Conservation (phyloP, 2,888 invertebrate species). For the Nomada fucata region DNA sequence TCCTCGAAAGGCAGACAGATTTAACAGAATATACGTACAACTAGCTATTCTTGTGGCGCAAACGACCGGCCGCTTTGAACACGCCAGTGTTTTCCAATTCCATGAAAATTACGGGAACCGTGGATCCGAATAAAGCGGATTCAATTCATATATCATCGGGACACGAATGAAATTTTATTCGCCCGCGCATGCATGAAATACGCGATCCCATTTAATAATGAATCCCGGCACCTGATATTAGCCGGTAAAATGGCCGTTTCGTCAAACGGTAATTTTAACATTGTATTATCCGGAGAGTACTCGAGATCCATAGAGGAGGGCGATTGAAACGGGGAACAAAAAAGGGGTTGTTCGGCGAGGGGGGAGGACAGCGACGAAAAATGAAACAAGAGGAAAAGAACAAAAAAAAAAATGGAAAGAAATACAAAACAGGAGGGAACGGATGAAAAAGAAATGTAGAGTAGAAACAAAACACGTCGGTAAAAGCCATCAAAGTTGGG, state of each 20-base stretch:
- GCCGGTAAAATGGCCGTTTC: slow-evolving; percentile 25
- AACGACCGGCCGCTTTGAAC: background rate
- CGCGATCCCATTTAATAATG: slow-evolving; percentile 33
- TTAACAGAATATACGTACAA: background rate
- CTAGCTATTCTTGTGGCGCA: background rate
- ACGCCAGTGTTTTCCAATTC: slow-evolving; percentile 4
- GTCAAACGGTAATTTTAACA: slow-evolving; percentile 35
- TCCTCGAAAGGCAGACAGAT: background rate
- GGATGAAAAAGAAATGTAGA: background rate
- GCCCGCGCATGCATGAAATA: slow-evolving; percentile 27
- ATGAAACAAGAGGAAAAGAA: background rate
- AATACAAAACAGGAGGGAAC: background rate
- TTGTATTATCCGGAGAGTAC: background rate
- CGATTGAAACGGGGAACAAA: background rate
- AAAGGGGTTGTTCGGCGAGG: background rate
- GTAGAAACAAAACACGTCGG: slow-evolving; percentile 9
- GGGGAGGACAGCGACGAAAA: no score
- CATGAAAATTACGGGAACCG: slow-evolving; percentile 21
- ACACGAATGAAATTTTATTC: slow-evolving; percentile 38
- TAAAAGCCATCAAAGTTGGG: slow-evolving; percentile 45
- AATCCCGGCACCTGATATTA: slow-evolving; percentile 28
- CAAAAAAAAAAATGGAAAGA: background rate
- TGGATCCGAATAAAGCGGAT: slow-evolving; percentile 27
- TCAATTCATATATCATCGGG: slow-evolving; percentile 25
- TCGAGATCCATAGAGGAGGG: background rate